Percentiles rank a stretch among this genome's conserved stretches.
These are phyloP conservation scores for Drosophila eugracilis DNA, from an alignment of 1,140 invertebrate genomes.

Conservation along the genomic window DNA sequence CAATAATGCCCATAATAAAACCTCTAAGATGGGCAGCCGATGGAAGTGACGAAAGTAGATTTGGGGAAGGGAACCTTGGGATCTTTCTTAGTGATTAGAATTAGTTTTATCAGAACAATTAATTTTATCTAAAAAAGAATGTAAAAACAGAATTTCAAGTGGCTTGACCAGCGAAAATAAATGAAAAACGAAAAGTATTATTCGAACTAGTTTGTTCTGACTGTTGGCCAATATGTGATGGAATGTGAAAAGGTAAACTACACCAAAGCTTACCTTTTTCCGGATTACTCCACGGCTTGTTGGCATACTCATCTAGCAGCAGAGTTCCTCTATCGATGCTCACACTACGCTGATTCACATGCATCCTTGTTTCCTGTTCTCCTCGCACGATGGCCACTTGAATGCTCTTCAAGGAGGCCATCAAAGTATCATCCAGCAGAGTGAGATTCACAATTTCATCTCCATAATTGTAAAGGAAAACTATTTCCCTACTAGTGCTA, in stretches of 20 bases:
- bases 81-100: not conserved
- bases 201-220: too few species aligned
- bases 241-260: too few species aligned
- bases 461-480: constrained; percentile 93
- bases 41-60: constrained; percentile 75
- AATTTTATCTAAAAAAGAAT: not conserved
- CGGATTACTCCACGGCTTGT: constrained; percentile 94
- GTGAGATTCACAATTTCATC: constrained; percentile 92
- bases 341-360: constrained; percentile 92
- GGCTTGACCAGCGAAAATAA: not conserved
- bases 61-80: not conserved
- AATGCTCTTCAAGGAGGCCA: constrained; percentile 92
- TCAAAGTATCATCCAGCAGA: constrained; percentile 88
- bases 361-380: constrained; percentile 90
- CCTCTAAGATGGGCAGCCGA: constrained; percentile 67
- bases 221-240: too few species aligned
- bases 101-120: not conserved
- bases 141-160: not conserved
- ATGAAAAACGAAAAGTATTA: too few species aligned
- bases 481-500: constrained; percentile 89
- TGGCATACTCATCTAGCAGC: constrained; percentile 90
- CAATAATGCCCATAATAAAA: constrained; percentile 55
- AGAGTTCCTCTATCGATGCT: constrained; percentile 89
- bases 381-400: constrained; percentile 93
- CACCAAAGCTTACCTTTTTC: constrained; percentile 89